Evolutionary conservation across 1,140 invertebrate species (phyloP).

Genomic region (Drosophila novamexicana): DNA sequence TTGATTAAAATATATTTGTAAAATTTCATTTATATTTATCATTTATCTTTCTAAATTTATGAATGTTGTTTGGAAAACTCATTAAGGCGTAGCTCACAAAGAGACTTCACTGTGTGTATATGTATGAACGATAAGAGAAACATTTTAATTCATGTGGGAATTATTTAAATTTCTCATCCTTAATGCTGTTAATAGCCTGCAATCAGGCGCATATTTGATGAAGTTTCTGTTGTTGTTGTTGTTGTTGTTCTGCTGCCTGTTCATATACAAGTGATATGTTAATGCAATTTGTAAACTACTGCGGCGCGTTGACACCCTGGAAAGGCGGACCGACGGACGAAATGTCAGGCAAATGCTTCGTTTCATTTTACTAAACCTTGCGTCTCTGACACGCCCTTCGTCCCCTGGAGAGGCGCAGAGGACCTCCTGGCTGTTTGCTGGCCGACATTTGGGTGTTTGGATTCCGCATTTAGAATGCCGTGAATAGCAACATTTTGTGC

Average conservation of each 20-base stretch:
- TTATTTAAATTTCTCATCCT: constrained; percentile 77
- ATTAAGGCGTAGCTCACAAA: neutral
- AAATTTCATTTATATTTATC: too few species aligned
- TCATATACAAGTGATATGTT: constrained; percentile 56
- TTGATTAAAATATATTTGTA: too few species aligned
- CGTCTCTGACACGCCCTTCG: constrained; percentile 6
- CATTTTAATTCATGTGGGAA: constrained; percentile 60
- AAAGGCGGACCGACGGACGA: constrained; percentile 2
- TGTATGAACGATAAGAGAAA: constrained; percentile 10
- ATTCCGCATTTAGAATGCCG: constrained; percentile 66
- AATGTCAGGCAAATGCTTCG: constrained; percentile 19
- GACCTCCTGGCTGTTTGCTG: constrained; percentile 20
- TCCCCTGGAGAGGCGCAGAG: constrained; percentile 18
- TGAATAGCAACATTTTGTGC: constrained; percentile 61
- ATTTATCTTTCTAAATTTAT: too few species aligned
- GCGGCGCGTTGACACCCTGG: constrained; percentile 17
- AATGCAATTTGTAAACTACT: constrained; percentile 68
- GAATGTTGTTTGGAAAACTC: neutral
- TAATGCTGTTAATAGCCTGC: constrained; percentile 77
- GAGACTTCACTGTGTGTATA: neutral
- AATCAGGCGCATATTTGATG: constrained; percentile 67
- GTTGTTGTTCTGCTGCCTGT: neutral
- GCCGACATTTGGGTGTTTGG: constrained; percentile 27
- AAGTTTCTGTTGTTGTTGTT: constrained; percentile 22
- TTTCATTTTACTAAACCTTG: constrained; percentile 49